Evolutionary conservation across 2,888 invertebrate species (phyloP).

Genomic region (Arge pagana): DNA sequence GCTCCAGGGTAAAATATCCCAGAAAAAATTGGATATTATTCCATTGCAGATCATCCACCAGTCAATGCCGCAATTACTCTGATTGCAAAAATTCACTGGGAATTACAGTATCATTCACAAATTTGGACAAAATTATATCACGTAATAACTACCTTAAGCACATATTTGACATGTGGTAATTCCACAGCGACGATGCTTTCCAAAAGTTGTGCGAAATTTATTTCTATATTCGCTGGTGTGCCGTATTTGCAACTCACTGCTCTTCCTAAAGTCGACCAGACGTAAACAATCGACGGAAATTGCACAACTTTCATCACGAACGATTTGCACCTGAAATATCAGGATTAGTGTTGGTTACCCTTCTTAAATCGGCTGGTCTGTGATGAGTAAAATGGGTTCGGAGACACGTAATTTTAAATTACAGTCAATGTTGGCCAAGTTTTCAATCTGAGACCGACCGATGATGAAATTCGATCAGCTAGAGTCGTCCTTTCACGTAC

Average conservation of each 20-base stretch:
- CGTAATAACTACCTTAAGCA: constrained; percentile 43
- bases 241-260: constrained; percentile 42
- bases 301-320: constrained; percentile 48
- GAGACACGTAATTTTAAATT: constrained; percentile 33
- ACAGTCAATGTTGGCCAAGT: constrained; percentile 49
- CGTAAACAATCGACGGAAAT: constrained; percentile 48
- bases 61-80: constrained; percentile 47
- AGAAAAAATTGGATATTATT: constrained; percentile 49
- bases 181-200: constrained; percentile 48
- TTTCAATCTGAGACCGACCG: constrained; percentile 57
- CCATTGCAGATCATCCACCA: constrained; percentile 54
- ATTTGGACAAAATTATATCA: too few relatives aligned
- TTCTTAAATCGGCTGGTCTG: constrained; percentile 43
- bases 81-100: constrained; percentile 19
- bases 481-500: constrained; percentile 37
- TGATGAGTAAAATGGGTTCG: constrained; percentile 45
- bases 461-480: constrained; percentile 54
- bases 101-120: too few relatives aligned
- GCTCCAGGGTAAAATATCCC: constrained; percentile 50
- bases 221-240: constrained; percentile 42
- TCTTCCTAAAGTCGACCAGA: constrained; percentile 48
- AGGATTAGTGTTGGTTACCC: too few relatives aligned
- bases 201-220: constrained; percentile 48
- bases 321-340: constrained; percentile 44
- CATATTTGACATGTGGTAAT: constrained; percentile 45